Evolutionary conservation across 2,797 vertebrate genomes (phyloP).

Genomic region (Fringilla coelebs): DNA sequence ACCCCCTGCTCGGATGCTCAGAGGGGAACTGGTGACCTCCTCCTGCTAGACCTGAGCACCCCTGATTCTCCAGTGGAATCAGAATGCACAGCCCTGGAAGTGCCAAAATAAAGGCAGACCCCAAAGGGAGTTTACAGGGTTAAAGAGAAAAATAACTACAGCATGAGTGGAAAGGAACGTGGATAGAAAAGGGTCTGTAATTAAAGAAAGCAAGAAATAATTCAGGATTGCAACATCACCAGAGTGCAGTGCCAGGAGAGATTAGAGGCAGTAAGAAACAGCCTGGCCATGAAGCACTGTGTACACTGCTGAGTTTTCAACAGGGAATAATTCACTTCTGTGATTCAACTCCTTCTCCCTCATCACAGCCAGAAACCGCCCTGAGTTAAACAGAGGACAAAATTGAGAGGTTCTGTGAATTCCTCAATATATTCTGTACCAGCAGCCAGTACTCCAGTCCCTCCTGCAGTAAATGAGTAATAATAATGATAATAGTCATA

Average conservation of each 20-base stretch:
- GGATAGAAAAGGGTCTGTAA: slow-evolving; percentile 21
- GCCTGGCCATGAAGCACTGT: background rate
- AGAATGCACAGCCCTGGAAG: background rate
- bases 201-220: slow-evolving; percentile 47
- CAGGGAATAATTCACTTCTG: slow-evolving; percentile 43
- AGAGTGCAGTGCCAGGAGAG: slow-evolving; percentile 39
- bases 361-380: slow-evolving; percentile 36
- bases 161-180: background rate
- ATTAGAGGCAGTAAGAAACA: slow-evolving; percentile 13
- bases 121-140: background rate
- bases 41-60: background rate
- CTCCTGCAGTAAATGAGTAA: slow-evolving; percentile 35
- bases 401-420: slow-evolving; percentile 14
- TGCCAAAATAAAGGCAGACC: background rate
- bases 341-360: slow-evolving; percentile 16
- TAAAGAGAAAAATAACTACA: slow-evolving; percentile 24
- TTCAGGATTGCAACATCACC: slow-evolving; percentile 12
- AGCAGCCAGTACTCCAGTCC: background rate
- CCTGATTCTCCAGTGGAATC: background rate
- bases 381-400: slow-evolving; percentile 28
- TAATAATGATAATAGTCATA: slow-evolving; percentile 36
- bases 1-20: background rate
- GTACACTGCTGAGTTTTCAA: slow-evolving; percentile 3
- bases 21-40: background rate
- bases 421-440: background rate